Conservation (phyloP, 2,888 invertebrate species). For the Phlogophora meticulosa region DNA sequence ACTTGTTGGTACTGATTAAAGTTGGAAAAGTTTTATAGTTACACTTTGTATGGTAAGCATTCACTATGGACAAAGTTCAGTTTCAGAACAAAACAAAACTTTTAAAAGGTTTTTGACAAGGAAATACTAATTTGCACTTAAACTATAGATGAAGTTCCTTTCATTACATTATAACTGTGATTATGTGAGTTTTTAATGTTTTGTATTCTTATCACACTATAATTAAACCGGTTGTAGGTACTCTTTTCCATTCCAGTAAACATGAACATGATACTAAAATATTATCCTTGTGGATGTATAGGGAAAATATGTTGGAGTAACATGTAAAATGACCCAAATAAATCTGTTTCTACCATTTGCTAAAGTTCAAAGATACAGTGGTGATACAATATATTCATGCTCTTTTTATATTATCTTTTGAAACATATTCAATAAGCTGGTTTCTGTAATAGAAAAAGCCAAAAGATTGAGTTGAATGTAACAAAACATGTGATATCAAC, state of each 20-base stretch:
- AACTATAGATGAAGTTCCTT: not conserved
- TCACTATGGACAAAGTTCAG: conserved; percentile 11
- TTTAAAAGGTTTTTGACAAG: not conserved
- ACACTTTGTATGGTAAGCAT: conserved; percentile 33
- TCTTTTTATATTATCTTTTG: no score
- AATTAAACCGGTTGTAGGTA: conserved; percentile 3
- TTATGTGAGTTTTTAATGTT: conserved; percentile 18
- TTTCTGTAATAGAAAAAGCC: not conserved
- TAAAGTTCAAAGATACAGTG: not conserved
- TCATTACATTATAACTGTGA: conserved; percentile 3
- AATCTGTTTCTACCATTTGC: conserved; percentile 21
- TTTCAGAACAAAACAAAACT: not conserved
- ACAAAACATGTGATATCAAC: conserved; percentile 2
- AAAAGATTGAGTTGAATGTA: not conserved
- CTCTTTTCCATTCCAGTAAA: conserved; percentile 13
- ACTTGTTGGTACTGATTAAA: conserved; percentile 24
- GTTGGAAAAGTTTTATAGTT: conserved; percentile 35
- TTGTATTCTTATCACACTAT: conserved; percentile 14
- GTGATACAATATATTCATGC: conserved; percentile 1
- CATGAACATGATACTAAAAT: conserved; percentile 9
- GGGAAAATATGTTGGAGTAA: conserved; percentile 41
- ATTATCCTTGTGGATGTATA: conserved; percentile 36
- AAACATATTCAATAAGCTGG: not conserved
- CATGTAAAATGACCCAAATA: conserved; percentile 22
- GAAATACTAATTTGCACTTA: not conserved